Evolutionary conservation across 2,888 invertebrate species (phyloP), one percentile per base, ranked within the genome.

Genomic region (Morpho deidamia): DNA sequence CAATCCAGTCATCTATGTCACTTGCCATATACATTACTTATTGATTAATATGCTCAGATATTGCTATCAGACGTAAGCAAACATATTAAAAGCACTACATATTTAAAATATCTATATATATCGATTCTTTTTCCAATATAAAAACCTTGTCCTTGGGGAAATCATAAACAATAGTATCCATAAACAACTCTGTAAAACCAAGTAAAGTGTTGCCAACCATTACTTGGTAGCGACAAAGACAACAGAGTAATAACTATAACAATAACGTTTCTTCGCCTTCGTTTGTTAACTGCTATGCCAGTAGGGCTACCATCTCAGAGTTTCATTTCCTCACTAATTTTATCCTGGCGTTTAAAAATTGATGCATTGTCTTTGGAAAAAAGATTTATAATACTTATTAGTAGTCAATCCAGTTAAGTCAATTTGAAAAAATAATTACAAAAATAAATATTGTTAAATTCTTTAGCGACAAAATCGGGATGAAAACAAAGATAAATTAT

Each of bases 191-290:
- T 33, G 67, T 63, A 53, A 53, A 65, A 69, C 62, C 63, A 58
- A 68, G 60, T 68, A 70, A 80, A 81, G 78, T 81, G 80, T 78
- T 76, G 70, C 70, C 73, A 77, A 72, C 74, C 75, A 79, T 77
- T 73, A 74, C 73, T 62, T 23, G 23, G 11, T 39, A 76, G 71
- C 68, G 72, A 68, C 69, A 68, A 70, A 74, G 74, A 74, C 76
- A 73, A 74, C 67, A 62, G 64, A 61, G 68, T 74, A 76, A 82
- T 83, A 81, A 81, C 81, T 74, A 76, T 85, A 83, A 83, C 78
- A 73, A 73, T 86, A 81, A 83, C 76, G 73, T 78, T 80, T 77
- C 77, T 78, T 71, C 65, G 67, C 65, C 63, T 68, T 67, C 69
- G 67, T 69, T 73, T 72, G 72, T 75, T 74, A 73, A 76, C 74